These are phyloP conservation scores for Arizona elegans DNA, from an alignment of 2,113 vertebrate species.

Conservation along the genomic window DNA sequence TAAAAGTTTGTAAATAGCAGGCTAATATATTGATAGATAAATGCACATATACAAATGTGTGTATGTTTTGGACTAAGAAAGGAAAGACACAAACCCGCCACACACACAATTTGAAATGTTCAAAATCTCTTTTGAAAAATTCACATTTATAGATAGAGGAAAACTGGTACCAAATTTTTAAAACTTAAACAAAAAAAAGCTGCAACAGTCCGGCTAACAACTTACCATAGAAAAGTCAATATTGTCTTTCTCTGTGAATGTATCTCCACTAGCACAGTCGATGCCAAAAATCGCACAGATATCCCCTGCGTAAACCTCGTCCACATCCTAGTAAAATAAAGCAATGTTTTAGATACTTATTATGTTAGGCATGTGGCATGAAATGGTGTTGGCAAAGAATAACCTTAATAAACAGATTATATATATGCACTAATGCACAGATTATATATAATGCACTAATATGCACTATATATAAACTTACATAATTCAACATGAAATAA, in stretches of 20 bases:
- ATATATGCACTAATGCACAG: neutral
- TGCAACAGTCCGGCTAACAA: fast-evolving
- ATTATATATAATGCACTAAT: neutral
- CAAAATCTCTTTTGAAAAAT: neutral
- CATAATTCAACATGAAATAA: neutral
- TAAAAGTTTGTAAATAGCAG: neutral
- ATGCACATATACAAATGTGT: neutral
- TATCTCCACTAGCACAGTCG: constrained; percentile 95
- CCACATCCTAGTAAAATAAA: constrained; percentile 80
- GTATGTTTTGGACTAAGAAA: neutral
- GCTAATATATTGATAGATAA: neutral
- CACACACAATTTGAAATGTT: neutral
- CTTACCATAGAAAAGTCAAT: constrained; percentile 88
- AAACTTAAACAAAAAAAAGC: neutral
- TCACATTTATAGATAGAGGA: neutral
- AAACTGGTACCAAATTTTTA: fast-evolving
- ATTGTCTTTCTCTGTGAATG: constrained; percentile 81
- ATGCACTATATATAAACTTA: neutral
- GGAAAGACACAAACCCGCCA: neutral
- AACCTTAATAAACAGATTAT: neutral
- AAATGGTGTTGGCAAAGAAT: fast-evolving
- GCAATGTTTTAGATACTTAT: neutral
- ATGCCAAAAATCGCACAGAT: constrained; percentile 96
- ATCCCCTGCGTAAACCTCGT: constrained; percentile 87
- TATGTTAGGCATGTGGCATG: neutral